Conservation (phyloP, 2,797 vertebrate species). For the Spinus pinus region DNA sequence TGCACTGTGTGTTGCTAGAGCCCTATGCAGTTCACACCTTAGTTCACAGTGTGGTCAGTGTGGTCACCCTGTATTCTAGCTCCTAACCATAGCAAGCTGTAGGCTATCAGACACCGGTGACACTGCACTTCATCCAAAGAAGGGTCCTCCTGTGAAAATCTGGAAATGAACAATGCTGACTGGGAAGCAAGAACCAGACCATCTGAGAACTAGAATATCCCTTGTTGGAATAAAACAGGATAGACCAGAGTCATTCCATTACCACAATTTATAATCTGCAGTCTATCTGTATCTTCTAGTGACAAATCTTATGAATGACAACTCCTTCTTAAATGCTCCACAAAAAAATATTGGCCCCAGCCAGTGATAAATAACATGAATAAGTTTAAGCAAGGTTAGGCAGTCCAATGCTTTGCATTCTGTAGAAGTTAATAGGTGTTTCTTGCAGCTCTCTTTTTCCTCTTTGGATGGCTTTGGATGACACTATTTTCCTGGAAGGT, state of each 20-base stretch:
- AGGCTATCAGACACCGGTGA: neutral
- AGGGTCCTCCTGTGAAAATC: neutral
- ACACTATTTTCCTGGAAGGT: neutral
- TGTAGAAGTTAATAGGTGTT: neutral
- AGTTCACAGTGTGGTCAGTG: neutral
- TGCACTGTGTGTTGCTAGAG: neutral
- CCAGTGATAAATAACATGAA: neutral
- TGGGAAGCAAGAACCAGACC: neutral
- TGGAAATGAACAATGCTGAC: neutral
- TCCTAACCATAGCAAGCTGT: neutral
- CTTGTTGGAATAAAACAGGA: neutral
- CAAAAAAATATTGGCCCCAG: accelerated
- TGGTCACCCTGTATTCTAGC: neutral
- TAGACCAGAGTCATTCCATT: neutral
- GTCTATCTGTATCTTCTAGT: neutral
- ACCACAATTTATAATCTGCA: neutral
- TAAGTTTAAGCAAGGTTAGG: neutral
- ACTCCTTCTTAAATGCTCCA: neutral
- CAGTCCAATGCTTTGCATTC: neutral
- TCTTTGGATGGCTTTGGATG: neutral
- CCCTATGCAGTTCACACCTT: neutral
- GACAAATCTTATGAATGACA: neutral
- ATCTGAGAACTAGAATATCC: neutral
- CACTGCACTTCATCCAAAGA: neutral
- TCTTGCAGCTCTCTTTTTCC: neutral